These are phyloP conservation scores for Corbicula japonica DNA, from an alignment of 2,888 invertebrate species.

Conservation along the genomic window DNA sequence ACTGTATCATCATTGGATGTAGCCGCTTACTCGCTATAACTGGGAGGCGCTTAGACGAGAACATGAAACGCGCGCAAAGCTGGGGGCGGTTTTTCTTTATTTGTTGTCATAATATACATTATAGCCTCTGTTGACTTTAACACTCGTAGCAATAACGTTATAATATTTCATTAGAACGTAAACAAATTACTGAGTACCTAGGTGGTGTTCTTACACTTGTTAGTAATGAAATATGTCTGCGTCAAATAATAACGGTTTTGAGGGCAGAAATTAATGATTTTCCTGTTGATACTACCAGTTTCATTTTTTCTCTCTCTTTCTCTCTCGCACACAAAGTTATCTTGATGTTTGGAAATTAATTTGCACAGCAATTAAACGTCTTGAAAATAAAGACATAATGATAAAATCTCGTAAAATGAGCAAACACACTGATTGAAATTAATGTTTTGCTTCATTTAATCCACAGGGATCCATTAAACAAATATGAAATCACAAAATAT, in stretches of 20 bases:
- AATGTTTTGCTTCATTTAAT: no score
- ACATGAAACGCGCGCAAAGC: conserved; percentile 51
- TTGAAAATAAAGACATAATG: no score
- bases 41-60: conserved; percentile 65
- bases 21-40: conserved; percentile 43
- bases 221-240: conserved; percentile 13
- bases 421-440: no score
- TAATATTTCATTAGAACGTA: conserved; percentile 42
- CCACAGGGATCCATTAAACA: no score
- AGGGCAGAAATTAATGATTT: neutral
- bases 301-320: no score
- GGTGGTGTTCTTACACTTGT: conserved; percentile 8
- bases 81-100: conserved; percentile 57
- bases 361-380: no score
- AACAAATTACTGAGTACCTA: conserved; percentile 22
- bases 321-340: no score
- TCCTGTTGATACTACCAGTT: neutral
- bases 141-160: conserved; percentile 34
- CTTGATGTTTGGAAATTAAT: no score
- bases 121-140: conserved; percentile 56
- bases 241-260: conserved; percentile 8
- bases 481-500: no score
- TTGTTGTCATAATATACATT: conserved; percentile 59
- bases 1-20: conserved; percentile 71
- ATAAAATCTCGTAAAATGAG: no score